A percentile compares a stretch with the other conserved stretches of the same genome.
Conservation (phyloP, 2,888 invertebrate species). For the Metallyticus violacea region DNA sequence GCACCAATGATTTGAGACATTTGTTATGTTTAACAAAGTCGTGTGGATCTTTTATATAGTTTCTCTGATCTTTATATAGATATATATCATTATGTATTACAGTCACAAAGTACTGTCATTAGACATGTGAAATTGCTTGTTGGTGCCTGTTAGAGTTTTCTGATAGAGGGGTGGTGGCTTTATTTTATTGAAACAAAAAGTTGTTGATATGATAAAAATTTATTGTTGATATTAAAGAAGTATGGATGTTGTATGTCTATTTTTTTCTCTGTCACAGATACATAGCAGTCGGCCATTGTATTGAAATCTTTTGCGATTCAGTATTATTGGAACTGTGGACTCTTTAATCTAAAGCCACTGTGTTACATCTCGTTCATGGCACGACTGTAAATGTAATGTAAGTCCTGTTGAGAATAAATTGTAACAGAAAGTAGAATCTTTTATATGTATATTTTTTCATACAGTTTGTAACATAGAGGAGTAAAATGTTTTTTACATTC, state of each 20-base stretch:
- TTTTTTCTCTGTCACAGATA: background rate
- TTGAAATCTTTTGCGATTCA: background rate
- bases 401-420: background rate
- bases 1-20: background rate
- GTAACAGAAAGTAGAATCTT: background rate
- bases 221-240: background rate
- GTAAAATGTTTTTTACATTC: background rate
- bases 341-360: background rate
- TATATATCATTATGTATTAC: background rate
- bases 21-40: background rate
- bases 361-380: background rate
- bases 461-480: background rate
- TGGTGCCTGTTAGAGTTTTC: conserved; percentile 8
- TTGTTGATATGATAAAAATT: background rate
- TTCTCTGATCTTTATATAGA: background rate
- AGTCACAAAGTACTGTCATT: background rate
- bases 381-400: background rate
- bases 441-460: background rate
- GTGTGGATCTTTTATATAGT: background rate
- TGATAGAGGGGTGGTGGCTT: conserved; percentile 12
- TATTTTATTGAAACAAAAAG: background rate
- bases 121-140: conserved; percentile 3
- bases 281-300: background rate
- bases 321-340: background rate
- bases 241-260: background rate